These are phyloP conservation scores for Penaeus monodon DNA, from an alignment of 2,888 invertebrate species.

Conservation along the genomic window DNA sequence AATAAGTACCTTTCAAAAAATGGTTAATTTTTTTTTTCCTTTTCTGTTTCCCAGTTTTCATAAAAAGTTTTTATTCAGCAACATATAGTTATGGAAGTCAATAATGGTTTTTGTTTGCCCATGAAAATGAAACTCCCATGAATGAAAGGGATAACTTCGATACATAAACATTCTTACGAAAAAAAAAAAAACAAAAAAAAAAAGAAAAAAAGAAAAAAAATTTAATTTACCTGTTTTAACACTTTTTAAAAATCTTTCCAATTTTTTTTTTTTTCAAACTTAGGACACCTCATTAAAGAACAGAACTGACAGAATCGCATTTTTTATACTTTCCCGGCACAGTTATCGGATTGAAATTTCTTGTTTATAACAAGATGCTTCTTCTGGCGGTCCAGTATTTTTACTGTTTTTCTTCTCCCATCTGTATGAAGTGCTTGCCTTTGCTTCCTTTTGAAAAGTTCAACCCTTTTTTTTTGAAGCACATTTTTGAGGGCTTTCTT, in stretches of 20 bases:
- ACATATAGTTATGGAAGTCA: too few relatives aligned
- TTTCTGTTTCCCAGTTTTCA: too few relatives aligned
- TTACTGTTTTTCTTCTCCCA: slow-evolving; percentile 88
- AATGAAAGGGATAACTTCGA: too few relatives aligned
- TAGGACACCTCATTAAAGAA: neutral
- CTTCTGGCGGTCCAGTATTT: slow-evolving; percentile 83
- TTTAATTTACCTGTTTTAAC: neutral
- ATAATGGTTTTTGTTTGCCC: too few relatives aligned
- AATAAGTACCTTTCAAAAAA: too few relatives aligned
- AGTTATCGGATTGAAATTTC: slow-evolving; percentile 91
- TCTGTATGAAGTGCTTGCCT: slow-evolving; percentile 84
- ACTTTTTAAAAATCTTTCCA: neutral
- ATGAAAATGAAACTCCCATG: too few relatives aligned
- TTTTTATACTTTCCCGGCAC: slow-evolving; percentile 81
- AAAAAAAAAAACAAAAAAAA: too few relatives aligned
- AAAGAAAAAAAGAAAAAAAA: too few relatives aligned
- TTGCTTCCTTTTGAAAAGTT: slow-evolving; percentile 83
- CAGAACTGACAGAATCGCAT: slow-evolving; percentile 24
- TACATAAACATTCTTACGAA: too few relatives aligned
- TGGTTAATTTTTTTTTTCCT: too few relatives aligned
- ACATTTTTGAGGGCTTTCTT: slow-evolving; percentile 66
- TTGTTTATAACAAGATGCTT: slow-evolving; percentile 89
- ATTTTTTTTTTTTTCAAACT: neutral
- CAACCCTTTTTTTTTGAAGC: slow-evolving; percentile 64
- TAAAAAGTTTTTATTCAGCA: too few relatives aligned